phyloP scores from a whole-genome alignment of 1,140 invertebrate genomes.

The Zaprionus lachaisei region DNA sequence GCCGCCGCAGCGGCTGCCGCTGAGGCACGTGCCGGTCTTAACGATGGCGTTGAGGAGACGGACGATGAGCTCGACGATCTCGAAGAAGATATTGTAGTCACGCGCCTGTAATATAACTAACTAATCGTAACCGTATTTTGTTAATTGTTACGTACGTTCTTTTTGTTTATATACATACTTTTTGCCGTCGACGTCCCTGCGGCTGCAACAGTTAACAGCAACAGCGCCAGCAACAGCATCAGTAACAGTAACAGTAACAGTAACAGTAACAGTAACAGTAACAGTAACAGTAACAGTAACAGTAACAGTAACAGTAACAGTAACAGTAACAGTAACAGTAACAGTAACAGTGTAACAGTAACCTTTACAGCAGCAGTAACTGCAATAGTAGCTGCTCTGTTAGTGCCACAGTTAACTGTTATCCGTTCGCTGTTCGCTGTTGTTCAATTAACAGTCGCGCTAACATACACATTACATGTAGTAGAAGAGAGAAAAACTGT shows the following conservation, averaged over 20 bases:
- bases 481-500: conserved; percentile 35
- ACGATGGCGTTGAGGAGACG: conserved; percentile 87
- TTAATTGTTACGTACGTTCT: conserved; percentile 59
- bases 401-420: conserved; percentile 12
- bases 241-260: too few relatives aligned
- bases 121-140: conserved; percentile 38
- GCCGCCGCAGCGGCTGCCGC: conserved; percentile 85
- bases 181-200: conserved; percentile 24
- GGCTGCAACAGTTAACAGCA: conserved; percentile 10
- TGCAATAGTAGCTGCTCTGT: neutral
- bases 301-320: neutral
- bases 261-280: neutral
- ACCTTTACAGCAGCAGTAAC: neutral
- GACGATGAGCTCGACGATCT: conserved; percentile 93
- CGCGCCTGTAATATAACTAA: conserved; percentile 88
- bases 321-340: neutral
- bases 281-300: neutral
- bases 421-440: conserved; percentile 8
- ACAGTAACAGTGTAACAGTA: neutral
- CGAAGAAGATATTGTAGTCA: conserved; percentile 93
- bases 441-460: conserved; percentile 22
- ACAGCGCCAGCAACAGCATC: conserved; percentile 1
- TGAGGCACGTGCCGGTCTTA: conserved; percentile 84
- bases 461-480: conserved; percentile 22
- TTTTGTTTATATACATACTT: conserved; percentile 61